A percentile compares a stretch with the other conserved stretches of the same genome.
Evolutionary conservation across 2,797 vertebrate species (phyloP).

Genomic region (Intellagama lesueurii): DNA sequence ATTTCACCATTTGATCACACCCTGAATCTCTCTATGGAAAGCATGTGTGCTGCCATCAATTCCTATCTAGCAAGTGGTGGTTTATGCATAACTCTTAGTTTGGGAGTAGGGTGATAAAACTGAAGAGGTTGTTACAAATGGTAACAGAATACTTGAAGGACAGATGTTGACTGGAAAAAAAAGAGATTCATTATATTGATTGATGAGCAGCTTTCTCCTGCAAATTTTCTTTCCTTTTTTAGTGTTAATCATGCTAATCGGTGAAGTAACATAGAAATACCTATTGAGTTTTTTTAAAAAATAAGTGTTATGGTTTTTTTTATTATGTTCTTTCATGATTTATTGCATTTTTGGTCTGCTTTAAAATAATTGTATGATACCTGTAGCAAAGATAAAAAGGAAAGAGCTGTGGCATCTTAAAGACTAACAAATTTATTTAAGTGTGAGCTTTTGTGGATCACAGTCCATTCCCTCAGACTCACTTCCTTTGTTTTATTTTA

Average conservation of each 20-base stretch:
- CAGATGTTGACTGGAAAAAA: not conserved
- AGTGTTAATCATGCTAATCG: not conserved
- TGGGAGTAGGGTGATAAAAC: not conserved
- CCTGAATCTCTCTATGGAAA: not conserved
- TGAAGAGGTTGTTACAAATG: not conserved
- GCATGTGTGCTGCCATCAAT: not conserved
- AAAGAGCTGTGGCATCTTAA: too few relatives aligned
- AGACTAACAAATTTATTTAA: too few relatives aligned
- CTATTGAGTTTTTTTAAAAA: not conserved
- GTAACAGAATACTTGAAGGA: not conserved
- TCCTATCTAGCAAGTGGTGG: too few relatives aligned
- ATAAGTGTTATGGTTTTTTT: not conserved
- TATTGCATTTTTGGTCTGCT: not conserved
- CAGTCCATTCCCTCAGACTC: too few relatives aligned
- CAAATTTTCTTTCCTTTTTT: not conserved
- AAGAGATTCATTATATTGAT: not conserved
- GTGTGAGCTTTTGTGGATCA: too few relatives aligned
- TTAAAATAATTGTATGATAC: not conserved
- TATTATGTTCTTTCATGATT: not conserved
- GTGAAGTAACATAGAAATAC: not conserved
- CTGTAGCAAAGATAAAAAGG: too few relatives aligned
- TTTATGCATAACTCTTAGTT: not conserved
- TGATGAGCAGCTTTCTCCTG: not conserved
- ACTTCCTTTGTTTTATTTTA: too few relatives aligned
- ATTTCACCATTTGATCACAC: too few relatives aligned